Conservation (phyloP, 2,797 vertebrate species). For the Anniella stebbinsi region DNA sequence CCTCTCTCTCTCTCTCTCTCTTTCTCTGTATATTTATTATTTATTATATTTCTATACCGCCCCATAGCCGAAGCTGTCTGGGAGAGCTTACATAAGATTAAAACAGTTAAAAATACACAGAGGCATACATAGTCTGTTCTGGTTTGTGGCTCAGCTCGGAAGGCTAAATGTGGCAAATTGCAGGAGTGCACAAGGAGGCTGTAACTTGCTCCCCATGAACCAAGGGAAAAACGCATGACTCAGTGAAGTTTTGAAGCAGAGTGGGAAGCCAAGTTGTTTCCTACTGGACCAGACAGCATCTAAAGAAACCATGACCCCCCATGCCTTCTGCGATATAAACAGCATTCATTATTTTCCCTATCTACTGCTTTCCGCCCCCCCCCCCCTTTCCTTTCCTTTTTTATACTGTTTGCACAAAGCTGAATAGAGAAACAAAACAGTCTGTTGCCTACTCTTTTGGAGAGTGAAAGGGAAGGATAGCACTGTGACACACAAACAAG, state of each 20-base stretch:
- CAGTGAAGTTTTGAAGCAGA: not conserved
- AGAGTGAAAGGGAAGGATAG: conserved; percentile 39
- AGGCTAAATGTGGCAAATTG: not conserved
- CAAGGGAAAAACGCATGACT: no score
- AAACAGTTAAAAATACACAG: no score
- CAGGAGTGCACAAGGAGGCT: not conserved
- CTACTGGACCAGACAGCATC: not conserved
- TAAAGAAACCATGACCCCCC: not conserved
- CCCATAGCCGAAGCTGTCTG: no score
- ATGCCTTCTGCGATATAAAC: conserved; percentile 22
- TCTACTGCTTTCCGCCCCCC: accelerated
- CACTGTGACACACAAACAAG: conserved; percentile 51
- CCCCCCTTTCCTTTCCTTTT: not conserved
- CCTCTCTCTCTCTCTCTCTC: not conserved
- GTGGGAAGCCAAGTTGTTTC: no score
- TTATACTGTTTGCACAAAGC: conserved; percentile 49
- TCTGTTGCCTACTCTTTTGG: conserved; percentile 32
- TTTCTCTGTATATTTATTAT: no score
- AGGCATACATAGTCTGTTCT: no score
- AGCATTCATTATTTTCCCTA: not conserved
- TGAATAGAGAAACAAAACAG: conserved; percentile 44
- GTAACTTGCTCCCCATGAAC: not conserved
- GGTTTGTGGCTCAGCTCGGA: not conserved
- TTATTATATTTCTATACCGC: no score
- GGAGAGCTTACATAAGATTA: no score